A percentile compares a stretch with the other conserved stretches of the same genome.
These are phyloP conservation scores for Aplysina aerophoba DNA, from an alignment of 37 sponge, comb jelly and placozoan species.

Conservation along the genomic window DNA sequence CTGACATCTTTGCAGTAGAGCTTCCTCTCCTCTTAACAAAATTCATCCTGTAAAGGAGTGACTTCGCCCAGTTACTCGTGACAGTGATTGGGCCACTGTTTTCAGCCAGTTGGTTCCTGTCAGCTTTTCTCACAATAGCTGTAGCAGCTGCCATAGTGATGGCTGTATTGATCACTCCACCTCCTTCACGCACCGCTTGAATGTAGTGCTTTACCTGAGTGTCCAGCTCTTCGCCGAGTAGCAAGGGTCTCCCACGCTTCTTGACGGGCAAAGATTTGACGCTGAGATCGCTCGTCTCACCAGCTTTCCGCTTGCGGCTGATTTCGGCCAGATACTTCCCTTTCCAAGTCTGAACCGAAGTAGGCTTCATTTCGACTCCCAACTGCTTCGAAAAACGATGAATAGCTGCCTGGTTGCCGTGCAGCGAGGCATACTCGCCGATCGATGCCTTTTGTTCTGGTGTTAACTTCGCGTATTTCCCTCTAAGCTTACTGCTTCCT, in stretches of 20 bases:
- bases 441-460: constrained; percentile 5
- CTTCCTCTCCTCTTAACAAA: constrained; percentile 60
- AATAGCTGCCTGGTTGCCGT: background rate
- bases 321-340: too few species aligned
- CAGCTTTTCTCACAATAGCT: constrained; percentile 35
- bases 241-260: too few species aligned
- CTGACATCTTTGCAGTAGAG: constrained; percentile 43
- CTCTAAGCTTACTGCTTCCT: background rate
- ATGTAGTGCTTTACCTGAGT: constrained; percentile 35
- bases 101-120: constrained; percentile 41
- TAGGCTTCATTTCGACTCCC: background rate
- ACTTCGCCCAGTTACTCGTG: constrained; percentile 49
- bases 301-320: too few species aligned
- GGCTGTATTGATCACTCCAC: constrained; percentile 56
- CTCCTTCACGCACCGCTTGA: constrained; percentile 35
- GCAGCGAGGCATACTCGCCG: constrained; percentile 7
- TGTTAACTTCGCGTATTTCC: background rate
- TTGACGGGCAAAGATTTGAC: too few species aligned
- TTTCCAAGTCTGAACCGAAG: too few species aligned
- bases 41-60: constrained; percentile 50
- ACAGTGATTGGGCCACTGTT: constrained; percentile 51
- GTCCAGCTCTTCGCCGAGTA: constrained; percentile 49
- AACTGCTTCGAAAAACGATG: background rate
- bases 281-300: too few species aligned
- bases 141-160: constrained; percentile 53